Conservation (phyloP, 2,888 invertebrate species). For the Epinotia nisella region DNA sequence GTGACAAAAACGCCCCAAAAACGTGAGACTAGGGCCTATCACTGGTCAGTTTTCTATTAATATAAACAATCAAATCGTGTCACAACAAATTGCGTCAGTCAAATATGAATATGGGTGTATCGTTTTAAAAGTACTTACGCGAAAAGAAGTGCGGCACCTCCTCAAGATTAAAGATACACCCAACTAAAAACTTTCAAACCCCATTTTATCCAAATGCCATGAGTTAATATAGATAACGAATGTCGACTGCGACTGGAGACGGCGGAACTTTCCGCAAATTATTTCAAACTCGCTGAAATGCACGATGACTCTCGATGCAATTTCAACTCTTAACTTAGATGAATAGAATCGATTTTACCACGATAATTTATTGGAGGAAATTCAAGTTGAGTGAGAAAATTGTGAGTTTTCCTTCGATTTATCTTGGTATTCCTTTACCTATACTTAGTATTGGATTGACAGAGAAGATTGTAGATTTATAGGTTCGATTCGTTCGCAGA, state of each 20-base stretch:
- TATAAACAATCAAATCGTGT: too few relatives aligned
- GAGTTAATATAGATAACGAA: constrained; percentile 5
- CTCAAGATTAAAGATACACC: too few relatives aligned
- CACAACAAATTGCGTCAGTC: too few relatives aligned
- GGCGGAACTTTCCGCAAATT: constrained; percentile 18
- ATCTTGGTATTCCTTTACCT: background rate
- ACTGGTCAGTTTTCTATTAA: too few relatives aligned
- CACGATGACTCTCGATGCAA: constrained; percentile 7
- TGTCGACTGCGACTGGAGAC: background rate
- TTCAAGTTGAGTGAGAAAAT: background rate
- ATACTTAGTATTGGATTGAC: too few relatives aligned
- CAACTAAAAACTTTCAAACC: background rate
- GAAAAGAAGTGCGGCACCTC: too few relatives aligned
- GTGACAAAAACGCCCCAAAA: too few relatives aligned
- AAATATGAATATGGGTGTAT: too few relatives aligned
- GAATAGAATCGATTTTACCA: constrained; percentile 36
- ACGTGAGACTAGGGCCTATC: too few relatives aligned
- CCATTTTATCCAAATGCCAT: background rate
- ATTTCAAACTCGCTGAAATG: constrained; percentile 11
- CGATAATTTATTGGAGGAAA: constrained; percentile 17
- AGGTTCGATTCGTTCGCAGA: too few relatives aligned
- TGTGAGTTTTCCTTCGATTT: background rate
- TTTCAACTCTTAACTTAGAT: constrained; percentile 23
- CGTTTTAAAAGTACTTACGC: too few relatives aligned
- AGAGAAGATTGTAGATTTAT: background rate